These are phyloP conservation scores for Linyphia triangularis DNA, from an alignment of 2,888 invertebrate species.

Conservation along the genomic window DNA sequence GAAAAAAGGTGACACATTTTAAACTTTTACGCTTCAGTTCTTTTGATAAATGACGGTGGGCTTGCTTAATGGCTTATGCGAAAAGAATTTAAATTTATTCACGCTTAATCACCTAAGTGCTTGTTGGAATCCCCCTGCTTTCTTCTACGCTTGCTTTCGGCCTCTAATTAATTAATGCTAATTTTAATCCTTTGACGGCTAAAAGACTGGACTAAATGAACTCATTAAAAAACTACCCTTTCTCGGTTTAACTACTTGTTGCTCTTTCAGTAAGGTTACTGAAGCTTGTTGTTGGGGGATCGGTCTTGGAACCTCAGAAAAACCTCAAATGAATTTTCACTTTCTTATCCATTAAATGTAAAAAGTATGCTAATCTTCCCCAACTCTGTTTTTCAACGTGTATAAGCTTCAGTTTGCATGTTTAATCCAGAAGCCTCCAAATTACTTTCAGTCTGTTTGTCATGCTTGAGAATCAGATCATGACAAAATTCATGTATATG, in stretches of 20 bases:
- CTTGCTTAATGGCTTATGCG: conserved; percentile 44
- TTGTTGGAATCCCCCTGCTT: conserved; percentile 2
- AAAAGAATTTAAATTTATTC: conserved; percentile 69
- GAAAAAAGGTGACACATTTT: conserved; percentile 38
- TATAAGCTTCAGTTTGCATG: too few relatives aligned
- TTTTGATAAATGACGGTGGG: conserved; percentile 55
- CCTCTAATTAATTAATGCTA: conserved; percentile 68
- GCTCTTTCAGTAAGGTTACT: conserved; percentile 1
- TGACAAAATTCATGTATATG: too few relatives aligned
- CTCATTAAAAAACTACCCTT: conserved; percentile 65
- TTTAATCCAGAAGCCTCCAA: too few relatives aligned
- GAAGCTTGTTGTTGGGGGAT: too few relatives aligned
- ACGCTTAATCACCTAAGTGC: conserved; percentile 54
- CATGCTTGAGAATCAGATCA: too few relatives aligned
- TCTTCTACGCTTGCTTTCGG: neutral
- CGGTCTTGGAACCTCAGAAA: too few relatives aligned
- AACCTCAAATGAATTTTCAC: too few relatives aligned
- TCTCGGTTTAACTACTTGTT: conserved; percentile 53
- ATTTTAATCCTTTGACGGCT: conserved; percentile 66
- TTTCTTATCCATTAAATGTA: too few relatives aligned
- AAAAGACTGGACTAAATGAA: conserved; percentile 65
- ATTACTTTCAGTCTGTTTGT: too few relatives aligned
- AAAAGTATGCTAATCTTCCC: too few relatives aligned
- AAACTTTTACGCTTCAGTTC: conserved; percentile 34
- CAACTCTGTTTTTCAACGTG: too few relatives aligned